Evolutionary conservation across 2,113 vertebrate species (phyloP).

Genomic region (Apteryx mantelli): DNA sequence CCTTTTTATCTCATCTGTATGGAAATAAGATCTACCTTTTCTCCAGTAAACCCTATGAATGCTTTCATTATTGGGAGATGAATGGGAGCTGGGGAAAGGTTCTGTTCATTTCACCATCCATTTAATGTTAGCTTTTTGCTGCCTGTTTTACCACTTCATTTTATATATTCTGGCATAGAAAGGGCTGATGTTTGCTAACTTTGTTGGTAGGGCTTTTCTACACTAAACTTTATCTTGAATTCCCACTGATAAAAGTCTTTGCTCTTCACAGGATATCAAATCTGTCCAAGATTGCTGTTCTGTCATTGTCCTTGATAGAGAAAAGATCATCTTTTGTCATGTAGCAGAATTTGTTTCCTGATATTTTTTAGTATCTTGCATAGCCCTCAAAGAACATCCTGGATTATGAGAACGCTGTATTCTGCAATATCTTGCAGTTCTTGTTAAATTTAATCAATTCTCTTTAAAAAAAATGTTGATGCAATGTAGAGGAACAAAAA

Average conservation of each 20-base stretch:
- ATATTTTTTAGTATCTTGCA: not conserved
- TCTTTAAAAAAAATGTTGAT: not conserved
- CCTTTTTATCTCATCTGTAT: not conserved
- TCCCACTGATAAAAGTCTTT: constrained; percentile 35
- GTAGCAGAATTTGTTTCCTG: constrained; percentile 8
- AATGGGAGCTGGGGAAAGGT: not conserved
- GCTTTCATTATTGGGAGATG: not conserved
- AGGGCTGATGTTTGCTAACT: constrained; percentile 1
- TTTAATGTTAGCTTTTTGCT: not conserved
- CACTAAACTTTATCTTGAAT: constrained; percentile 47
- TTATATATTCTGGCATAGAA: not conserved
- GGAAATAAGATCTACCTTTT: not conserved
- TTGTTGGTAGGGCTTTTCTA: constrained; percentile 17
- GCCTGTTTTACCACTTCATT: not conserved
- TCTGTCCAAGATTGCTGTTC: constrained; percentile 3
- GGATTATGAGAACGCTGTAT: not conserved
- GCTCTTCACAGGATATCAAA: constrained; percentile 28
- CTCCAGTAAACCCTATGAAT: not conserved
- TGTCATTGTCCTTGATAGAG: not conserved
- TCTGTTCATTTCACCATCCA: not conserved
- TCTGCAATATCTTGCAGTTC: not conserved
- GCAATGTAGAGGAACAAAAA: not conserved
- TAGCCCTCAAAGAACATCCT: not conserved
- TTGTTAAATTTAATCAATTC: not conserved
- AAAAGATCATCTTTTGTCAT: constrained; percentile 20